Evolutionary conservation across 2,888 invertebrate species (phyloP), one percentile per base, ranked within the genome.

Genomic region (Anaspis maculata): DNA sequence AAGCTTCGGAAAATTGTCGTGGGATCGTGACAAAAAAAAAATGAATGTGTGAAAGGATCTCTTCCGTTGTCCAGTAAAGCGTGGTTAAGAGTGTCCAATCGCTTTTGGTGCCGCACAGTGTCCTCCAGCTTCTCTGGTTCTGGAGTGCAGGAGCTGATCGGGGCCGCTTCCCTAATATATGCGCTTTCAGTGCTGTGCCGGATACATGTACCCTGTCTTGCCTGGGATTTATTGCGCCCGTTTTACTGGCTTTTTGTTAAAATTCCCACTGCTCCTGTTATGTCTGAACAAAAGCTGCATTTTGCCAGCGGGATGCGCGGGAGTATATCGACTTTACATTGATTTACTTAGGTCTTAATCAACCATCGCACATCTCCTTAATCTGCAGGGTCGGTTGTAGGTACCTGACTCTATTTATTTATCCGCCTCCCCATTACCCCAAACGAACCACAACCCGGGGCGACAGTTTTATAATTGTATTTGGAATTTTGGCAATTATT

Each of bases 151-250:
- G 29, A 24, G 35, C 35, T 38, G 45, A 46, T 48, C 44, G 25
- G 37, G 12, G 37, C 36, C 38, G 48, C 40, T 44, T 44, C 42
- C 42, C 51, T 55, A 54, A 55, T 54, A 55, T 54, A 56, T 53
- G 54, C 54, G 52, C 47, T 56, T 50, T 53, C 51, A 47, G 49
- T 51, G 48, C 48, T 46, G 44, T 44, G 43, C 46, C 48, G 52
- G 54, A 56, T 55, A 54, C 53, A 52, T 56, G 57, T 56, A 56
- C 50, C 53, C 51, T 54, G 54, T 54, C 54, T 53, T 48, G 41
- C 41, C 23, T 30, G 44, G 48, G 49, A 57, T 57, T 56, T 57
- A 57, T 57, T 49, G 46, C 51, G 28, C 43, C 44, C 49, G 48
- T 48, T 55, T 52, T 49, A 47, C 52, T 50, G 50, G 52, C 51